Evolutionary conservation across 2,113 vertebrate genomes (phyloP), one percentile per base, ranked within the genome.

Genomic region (Trichechus manatus): DNA sequence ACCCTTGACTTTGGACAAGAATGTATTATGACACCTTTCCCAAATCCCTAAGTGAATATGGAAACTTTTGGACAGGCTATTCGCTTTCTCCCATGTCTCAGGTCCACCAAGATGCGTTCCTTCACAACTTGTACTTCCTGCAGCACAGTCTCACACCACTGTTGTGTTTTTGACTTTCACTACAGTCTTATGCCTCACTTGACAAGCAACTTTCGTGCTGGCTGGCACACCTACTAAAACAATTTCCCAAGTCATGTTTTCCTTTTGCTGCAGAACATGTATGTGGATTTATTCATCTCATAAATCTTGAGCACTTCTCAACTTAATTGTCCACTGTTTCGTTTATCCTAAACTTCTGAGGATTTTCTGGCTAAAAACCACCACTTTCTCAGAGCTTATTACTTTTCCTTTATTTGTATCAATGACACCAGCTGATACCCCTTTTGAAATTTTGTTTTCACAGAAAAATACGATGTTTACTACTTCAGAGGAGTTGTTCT

Each of bases 391-490:
- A 87, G 56, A 33, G 42, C 39, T 92, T 53, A 68, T 68, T 61
- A 23, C 44, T 75, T 92, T 39, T 66, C 44, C n/a, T 93, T 92
- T 83, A 33, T 87, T 68, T 87, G 39, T 23, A n/a, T 80, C 27
- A 70, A 13, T 44, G 87, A 27, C 17, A 77, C 17, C 56, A 50
- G 31, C 25, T 68, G 85, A 53, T 22, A 70, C 1, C 1, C 29
- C 82, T 96, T 85, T 47, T 17, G 91, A 93, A 86, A 84, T 47
- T 42, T 29, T 10, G 33, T 78, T 94, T 93, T 94, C 80, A 93
- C n/a, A 42, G 70, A 70, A 39, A 88, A 93, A 85, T 22, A 3
- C 75, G 36, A 20, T 36, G 17, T 20, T 36, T 42, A 50, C 47
- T 56, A 31, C 13, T 80, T 75, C 64, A 56, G 31, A 70, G 89